A percentile compares a stretch with the other conserved stretches of the same genome.
phyloP scores from a whole-genome alignment of 2,113 vertebrate species.

The Erythrocercus mccallii region DNA sequence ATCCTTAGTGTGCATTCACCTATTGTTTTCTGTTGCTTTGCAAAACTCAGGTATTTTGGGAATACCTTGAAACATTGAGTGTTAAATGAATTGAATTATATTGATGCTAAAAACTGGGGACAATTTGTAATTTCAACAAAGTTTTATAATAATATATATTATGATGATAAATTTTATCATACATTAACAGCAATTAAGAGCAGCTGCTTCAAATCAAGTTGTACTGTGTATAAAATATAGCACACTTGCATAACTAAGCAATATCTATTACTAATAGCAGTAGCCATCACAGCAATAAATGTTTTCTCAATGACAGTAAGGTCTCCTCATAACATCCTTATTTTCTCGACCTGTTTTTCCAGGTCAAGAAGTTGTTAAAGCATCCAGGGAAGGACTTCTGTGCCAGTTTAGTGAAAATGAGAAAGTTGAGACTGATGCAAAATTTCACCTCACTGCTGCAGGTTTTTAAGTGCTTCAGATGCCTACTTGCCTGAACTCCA shows the following conservation, averaged over 20 bases:
- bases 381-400: neutral
- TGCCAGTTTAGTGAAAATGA: neutral
- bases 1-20: neutral
- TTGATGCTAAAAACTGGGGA: neutral
- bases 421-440: neutral
- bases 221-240: neutral
- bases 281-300: neutral
- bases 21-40: neutral
- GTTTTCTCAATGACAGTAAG: neutral
- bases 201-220: neutral
- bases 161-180: neutral
- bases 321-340: neutral
- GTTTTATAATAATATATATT: neutral
- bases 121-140: neutral
- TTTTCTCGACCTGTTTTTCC: neutral
- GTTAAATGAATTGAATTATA: neutral
- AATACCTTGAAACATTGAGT: neutral
- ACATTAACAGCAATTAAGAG: neutral
- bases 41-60: neutral
- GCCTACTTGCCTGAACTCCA: neutral
- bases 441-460: neutral
- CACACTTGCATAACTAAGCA: neutral
- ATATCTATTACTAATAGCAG: neutral
- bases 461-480: neutral
- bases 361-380: neutral